Conservation (phyloP, 2,797 vertebrate species). For the Tympanoctomys barrerae region DNA sequence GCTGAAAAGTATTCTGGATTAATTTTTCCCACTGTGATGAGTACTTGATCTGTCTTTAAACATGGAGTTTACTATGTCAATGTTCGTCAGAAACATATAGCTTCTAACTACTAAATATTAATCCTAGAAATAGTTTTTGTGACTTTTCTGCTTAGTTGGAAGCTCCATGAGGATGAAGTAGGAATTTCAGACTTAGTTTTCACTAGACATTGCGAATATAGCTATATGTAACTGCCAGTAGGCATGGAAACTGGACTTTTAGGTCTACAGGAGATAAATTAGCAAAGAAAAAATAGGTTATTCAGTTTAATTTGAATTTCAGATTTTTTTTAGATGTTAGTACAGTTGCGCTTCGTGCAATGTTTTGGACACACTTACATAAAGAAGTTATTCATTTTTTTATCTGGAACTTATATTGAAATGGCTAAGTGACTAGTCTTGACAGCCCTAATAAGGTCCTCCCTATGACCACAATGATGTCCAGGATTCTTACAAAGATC, state of each 20-base stretch:
- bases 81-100: conserved; percentile 29
- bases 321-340: not conserved
- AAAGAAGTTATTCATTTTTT: conserved; percentile 29
- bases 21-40: conserved; percentile 20
- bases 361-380: not conserved
- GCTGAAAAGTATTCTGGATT: not conserved
- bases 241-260: not conserved
- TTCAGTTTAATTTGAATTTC: conserved; percentile 48
- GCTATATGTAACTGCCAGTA: not conserved
- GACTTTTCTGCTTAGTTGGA: conserved; percentile 35
- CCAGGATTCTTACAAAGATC: conserved; percentile 38
- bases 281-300: conserved; percentile 33
- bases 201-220: not conserved
- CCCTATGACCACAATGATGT: not conserved
- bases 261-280: not conserved
- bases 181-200: conserved; percentile 48
- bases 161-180: not conserved
- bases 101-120: conserved; percentile 14
- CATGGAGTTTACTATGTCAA: not conserved
- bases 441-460: not conserved
- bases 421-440: not conserved
- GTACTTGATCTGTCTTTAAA: not conserved
- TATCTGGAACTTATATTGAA: conserved; percentile 41
- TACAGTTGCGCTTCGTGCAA: not conserved
- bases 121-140: conserved; percentile 56